Percentiles rank a stretch among this genome's conserved stretches.
These are phyloP conservation scores for Drosophila ananassae DNA, from an alignment of 1,140 invertebrate genomes.

Conservation along the genomic window DNA sequence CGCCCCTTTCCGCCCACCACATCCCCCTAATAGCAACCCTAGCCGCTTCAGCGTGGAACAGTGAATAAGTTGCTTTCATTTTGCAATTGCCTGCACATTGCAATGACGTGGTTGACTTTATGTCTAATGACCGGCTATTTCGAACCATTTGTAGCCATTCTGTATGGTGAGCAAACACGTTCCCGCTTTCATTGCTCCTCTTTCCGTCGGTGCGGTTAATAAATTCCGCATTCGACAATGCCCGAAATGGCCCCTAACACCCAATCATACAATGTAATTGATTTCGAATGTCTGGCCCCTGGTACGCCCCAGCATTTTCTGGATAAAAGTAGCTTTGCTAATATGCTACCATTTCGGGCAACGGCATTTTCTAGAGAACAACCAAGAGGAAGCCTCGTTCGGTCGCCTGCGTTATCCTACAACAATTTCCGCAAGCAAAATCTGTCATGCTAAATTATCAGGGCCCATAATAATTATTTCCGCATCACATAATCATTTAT, in stretches of 20 bases:
- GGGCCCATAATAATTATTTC: neutral
- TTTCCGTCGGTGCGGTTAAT: slow-evolving; percentile 36
- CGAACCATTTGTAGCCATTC: slow-evolving; percentile 44
- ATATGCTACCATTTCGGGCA: neutral
- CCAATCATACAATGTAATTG: slow-evolving; percentile 40
- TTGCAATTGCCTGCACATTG: slow-evolving; percentile 47
- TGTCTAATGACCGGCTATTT: slow-evolving; percentile 30
- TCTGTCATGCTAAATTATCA: neutral
- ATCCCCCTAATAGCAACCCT: neutral
- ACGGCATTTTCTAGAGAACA: neutral
- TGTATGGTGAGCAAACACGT: slow-evolving; percentile 47
- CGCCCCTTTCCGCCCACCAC: slow-evolving; percentile 6
- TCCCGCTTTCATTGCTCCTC: slow-evolving; percentile 9
- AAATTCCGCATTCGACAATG: slow-evolving; percentile 27
- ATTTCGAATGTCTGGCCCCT: slow-evolving; percentile 18
- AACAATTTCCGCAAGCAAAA: neutral
- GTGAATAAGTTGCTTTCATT: slow-evolving; percentile 42
- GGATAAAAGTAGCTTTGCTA: neutral
- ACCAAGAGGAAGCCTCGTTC: neutral
- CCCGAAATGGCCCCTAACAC: slow-evolving; percentile 8
- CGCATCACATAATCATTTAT: neutral
- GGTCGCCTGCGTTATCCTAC: neutral
- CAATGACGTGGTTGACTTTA: slow-evolving; percentile 14
- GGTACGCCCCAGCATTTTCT: neutral
- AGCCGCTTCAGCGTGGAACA: neutral